Evolutionary conservation across 2,797 vertebrate species (phyloP), one percentile per base, ranked within the genome.

Genomic region (Rhinogobio ventralis): DNA sequence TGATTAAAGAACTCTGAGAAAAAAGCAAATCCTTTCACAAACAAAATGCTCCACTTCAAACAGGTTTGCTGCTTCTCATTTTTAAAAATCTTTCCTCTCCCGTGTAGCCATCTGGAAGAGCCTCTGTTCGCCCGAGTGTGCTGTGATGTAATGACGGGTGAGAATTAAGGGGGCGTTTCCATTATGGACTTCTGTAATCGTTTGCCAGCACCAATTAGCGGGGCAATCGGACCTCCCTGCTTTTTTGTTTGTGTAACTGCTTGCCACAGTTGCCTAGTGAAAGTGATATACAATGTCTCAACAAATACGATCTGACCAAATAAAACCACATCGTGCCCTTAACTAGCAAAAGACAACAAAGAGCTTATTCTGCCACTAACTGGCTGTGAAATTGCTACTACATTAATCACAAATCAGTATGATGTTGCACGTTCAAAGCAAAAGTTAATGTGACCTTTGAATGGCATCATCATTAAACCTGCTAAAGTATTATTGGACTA

Each of bases 171-270:
- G 90, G 90, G 91, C 46, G 78, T 92, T 86, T 88, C 79, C 81
- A 64, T 90, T 93, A 92, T 66, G 82, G 92, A 90, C 71, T 1
- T 78, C 93, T 94, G 91, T 95, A 94, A 95, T 95, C 93, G 93
- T 91, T 90, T 90, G 92, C 90, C 91, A 92, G 90, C 92, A 94
- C 94, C 94, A 95, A 95, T 96, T 95, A 95, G 93, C 91, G 77
- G 90, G 92, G 93, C 93, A 93, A 95, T 95, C 92, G 92, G 91
- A 89, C 92, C 90, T 92, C 92, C 93, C 90, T 68, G 91, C 92
- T 89, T 93, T 93, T 93, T 20, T 77, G 92, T 93, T 89, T 87
- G 92, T 91, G 88, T 89, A 90, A 92, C 92, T 89, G 90, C 92
- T 93, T 89, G 84, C 82, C 81, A 85, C 1, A 89, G 94, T 95